Evolutionary conservation across 2,113 vertebrate species (phyloP), one percentile per base, ranked within the genome.

Genomic region (Ptilorrhoa leucosticta): DNA sequence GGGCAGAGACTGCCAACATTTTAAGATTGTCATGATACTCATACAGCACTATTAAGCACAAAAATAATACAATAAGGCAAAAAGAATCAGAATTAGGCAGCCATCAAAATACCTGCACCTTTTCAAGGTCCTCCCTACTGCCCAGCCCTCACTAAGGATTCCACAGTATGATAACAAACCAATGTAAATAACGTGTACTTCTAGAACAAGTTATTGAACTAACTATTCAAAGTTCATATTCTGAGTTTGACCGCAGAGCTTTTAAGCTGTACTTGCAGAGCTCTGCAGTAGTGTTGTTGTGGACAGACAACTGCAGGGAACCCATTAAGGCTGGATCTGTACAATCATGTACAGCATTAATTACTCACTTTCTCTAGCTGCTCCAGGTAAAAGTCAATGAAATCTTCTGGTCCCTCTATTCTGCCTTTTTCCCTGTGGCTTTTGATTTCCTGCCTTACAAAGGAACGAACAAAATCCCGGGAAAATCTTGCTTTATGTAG

Each of bases 331-430:
- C 2, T 37, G 47, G 7, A 51, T 42, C 30, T 30, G 20, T 24
- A 22, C n/a, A n/a, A n/a, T 50, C 54, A 24, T 6, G 20, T 9
- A 15, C 22, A 47, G 31, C 24, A 39, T 30, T 39, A n/a, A 60
- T 80, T 54, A 86, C 95, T 92, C 61, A 96, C 97, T 95, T 97
- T 95, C 40, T 92, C 80, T 42, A 97, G 93, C 65, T 98, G 94
- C 57, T 93, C 81, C 87, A 97, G 94, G 73, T 97, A 98, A 50
- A 93, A 96, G 73, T 93, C 90, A 87, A 98, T 97, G 78, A 98
- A 96, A 80, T 97, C 96, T 79, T 93, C 51, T 19, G 83, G 73
- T n/a, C 94, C 80, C 4, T 80, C 87, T 10, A 9, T 23, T 35
- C 3, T 40, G 30, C 58, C 70, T 70, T 70, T 90, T 48, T 92